These are phyloP conservation scores for Pristis pectinata DNA, from an alignment of 2,797 vertebrate genomes.

Conservation along the genomic window DNA sequence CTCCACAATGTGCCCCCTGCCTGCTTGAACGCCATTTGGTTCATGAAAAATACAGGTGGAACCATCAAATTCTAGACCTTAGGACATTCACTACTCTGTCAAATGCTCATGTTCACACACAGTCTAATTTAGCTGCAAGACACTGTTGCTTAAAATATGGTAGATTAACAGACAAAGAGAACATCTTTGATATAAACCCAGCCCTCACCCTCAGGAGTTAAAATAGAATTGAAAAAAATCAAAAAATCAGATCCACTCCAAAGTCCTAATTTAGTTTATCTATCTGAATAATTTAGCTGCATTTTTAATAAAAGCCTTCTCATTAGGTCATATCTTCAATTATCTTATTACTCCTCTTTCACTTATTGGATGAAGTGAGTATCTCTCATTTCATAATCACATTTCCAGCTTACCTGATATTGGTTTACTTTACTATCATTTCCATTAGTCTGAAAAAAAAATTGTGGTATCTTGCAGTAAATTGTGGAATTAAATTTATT, in stretches of 20 bases:
- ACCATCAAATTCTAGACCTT: neutral
- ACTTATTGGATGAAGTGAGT: neutral
- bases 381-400: neutral
- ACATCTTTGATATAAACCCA: neutral
- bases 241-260: neutral
- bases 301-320: conserved; percentile 29
- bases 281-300: conserved; percentile 2
- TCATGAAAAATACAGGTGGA: neutral
- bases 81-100: neutral
- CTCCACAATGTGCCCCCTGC: neutral
- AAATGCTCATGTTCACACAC: neutral
- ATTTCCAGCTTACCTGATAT: neutral
- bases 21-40: neutral
- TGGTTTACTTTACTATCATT: neutral
- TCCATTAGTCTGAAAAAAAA: neutral
- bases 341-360: neutral
- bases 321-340: neutral
- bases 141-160: neutral
- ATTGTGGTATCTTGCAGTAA: neutral
- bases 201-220: neutral
- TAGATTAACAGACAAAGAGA: neutral
- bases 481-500: conserved; percentile 20
- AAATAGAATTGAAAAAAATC: neutral
- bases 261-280: neutral
- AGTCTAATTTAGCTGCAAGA: neutral